phyloP scores from a whole-genome alignment of 2,888 invertebrate species.

The Dascillus cervinus region DNA sequence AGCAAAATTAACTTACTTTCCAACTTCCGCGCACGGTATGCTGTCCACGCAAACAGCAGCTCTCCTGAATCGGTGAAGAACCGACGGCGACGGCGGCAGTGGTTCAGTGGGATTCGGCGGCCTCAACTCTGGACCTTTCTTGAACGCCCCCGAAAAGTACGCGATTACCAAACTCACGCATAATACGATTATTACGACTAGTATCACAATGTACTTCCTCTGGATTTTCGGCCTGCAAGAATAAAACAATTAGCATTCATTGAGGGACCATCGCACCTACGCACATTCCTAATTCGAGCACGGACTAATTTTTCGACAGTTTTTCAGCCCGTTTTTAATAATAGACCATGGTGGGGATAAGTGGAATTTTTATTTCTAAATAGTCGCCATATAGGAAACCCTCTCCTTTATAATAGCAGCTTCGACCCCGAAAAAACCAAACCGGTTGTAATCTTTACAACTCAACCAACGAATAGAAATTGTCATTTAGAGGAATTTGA shows the following conservation, averaged over 20 bases:
- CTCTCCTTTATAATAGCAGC: too few species aligned
- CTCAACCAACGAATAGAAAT: too few species aligned
- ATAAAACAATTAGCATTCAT: constrained; percentile 4
- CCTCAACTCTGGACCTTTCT: constrained; percentile 28
- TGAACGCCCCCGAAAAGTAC: constrained; percentile 24
- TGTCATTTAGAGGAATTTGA: too few species aligned
- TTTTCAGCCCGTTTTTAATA: too few species aligned
- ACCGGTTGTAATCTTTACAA: too few species aligned
- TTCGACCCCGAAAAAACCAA: too few species aligned
- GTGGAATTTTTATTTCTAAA: too few species aligned
- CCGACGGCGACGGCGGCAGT: constrained; percentile 59
- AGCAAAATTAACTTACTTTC: constrained; percentile 54
- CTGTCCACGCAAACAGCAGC: constrained; percentile 77
- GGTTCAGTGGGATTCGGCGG: constrained; percentile 60
- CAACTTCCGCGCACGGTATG: constrained; percentile 65
- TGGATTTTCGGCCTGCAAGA: constrained; percentile 23
- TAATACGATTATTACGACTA: constrained; percentile 21
- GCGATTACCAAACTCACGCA: constrained; percentile 21
- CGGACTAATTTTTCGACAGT: too few species aligned
- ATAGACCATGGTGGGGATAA: too few species aligned
- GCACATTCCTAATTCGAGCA: too few species aligned
- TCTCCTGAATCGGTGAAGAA: constrained; percentile 55
- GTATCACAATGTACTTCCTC: constrained; percentile 14
- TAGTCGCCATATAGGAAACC: too few species aligned
- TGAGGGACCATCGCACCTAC: too few species aligned